Evolutionary conservation across 1,140 invertebrate genomes (phyloP).

Genomic region (Oncopodura yosiiana): DNA sequence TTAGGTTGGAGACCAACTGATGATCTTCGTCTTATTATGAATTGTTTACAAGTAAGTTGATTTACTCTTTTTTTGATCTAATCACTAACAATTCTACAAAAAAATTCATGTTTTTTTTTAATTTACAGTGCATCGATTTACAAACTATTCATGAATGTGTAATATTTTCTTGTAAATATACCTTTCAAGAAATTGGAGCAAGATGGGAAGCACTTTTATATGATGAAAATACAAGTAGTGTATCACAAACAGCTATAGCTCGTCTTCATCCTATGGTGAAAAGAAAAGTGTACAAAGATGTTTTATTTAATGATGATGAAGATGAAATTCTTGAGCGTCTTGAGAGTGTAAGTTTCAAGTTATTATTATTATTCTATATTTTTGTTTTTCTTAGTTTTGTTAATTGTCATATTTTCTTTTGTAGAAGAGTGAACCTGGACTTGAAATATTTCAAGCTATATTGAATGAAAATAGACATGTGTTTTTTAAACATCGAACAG

Average conservation of each 20-base stretch:
- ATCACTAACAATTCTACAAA: neutral
- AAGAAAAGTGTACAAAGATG: conserved; percentile 71
- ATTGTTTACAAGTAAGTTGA: conserved; percentile 71
- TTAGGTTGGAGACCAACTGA: conserved; percentile 85
- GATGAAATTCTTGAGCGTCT: conserved; percentile 75
- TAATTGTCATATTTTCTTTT: neutral
- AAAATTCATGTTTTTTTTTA: conserved; percentile 23
- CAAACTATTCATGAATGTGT: conserved; percentile 77
- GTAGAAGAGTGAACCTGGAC: neutral
- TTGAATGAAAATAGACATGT: conserved; percentile 60
- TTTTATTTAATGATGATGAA: conserved; percentile 79
- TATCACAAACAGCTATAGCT: conserved; percentile 82
- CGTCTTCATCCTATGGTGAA: conserved; percentile 87
- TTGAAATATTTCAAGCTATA: conserved; percentile 6
- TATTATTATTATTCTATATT: conserved; percentile 8
- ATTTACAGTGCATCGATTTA: conserved; percentile 70
- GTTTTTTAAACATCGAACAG: conserved; percentile 78
- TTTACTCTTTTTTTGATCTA: neutral
- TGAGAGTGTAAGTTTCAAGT: conserved; percentile 57
- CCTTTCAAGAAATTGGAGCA: conserved; percentile 83
- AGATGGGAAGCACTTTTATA: conserved; percentile 93
- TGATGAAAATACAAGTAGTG: conserved; percentile 72
- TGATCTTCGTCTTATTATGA: conserved; percentile 85
- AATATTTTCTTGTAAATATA: conserved; percentile 93
- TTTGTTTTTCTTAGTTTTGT: conserved; percentile 1